phyloP scores from a whole-genome alignment of 2,797 vertebrate species.

The Rallus crepitans region DNA sequence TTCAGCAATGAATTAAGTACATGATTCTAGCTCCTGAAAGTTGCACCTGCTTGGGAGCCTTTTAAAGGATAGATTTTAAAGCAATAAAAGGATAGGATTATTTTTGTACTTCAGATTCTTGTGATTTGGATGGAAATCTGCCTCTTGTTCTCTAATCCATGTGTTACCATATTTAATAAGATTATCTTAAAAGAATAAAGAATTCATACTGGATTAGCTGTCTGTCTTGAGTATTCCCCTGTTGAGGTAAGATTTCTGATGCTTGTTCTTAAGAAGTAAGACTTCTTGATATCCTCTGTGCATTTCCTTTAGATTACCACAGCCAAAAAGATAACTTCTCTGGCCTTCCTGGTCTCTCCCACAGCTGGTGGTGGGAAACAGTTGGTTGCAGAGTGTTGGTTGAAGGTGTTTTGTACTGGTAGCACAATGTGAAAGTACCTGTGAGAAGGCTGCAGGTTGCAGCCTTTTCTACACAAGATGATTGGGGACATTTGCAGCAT shows the following conservation, averaged over 20 bases:
- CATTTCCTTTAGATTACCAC: not conserved
- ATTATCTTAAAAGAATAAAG: not conserved
- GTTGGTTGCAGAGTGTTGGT: not conserved
- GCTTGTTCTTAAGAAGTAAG: not conserved
- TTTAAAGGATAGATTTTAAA: not conserved
- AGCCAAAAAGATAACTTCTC: not conserved
- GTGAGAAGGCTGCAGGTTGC: not conserved
- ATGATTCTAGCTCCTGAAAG: not conserved
- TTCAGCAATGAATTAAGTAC: not conserved
- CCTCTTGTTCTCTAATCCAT: not conserved
- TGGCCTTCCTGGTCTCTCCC: not conserved
- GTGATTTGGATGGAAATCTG: not conserved
- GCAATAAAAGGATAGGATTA: not conserved
- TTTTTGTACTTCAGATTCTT: not conserved
- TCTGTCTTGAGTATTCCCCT: not conserved
- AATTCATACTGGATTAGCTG: fast-evolving
- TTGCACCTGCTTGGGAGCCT: not conserved
- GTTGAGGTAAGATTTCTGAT: not conserved
- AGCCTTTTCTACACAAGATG: fast-evolving
- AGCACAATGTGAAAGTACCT: not conserved
- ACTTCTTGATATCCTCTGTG: not conserved
- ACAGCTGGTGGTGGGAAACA: not conserved
- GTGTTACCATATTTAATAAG: not conserved
- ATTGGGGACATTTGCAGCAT: not conserved
- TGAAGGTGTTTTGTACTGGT: not conserved